Evolutionary conservation across 2,797 vertebrate species (phyloP), one percentile per base, ranked within the genome.

Genomic region (Aldrovandia affinis): DNA sequence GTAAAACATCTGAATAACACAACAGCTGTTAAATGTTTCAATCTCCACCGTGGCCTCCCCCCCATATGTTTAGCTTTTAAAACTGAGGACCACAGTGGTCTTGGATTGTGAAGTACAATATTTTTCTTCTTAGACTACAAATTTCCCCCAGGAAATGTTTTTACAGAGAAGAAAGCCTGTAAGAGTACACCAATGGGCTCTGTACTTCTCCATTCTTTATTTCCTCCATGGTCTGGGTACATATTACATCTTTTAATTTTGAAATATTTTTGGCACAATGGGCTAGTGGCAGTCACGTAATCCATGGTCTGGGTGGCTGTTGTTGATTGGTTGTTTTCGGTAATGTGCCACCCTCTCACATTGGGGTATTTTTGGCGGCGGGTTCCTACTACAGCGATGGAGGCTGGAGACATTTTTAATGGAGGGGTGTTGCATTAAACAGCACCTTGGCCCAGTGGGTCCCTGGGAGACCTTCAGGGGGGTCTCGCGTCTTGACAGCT

Each of bases 201-300:
- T 65, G 59, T 33, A 28, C 52, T 28, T 68, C 44, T 77, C 73
- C 18, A 33, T 83, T 68, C 44, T 47, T 70, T 73, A 75, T 50
- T n/a, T 75, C 70, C 70, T 70, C 63, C 28, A 18, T 36, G 20
- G 61, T 83, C 82, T 47, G 54, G 70, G 47, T 59, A 83, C 82
- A 77, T 77, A 77, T 57, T 83, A 77, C 55, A 77, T 83, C 65
- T 83, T 55, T 75, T 83, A 83, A 83, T 83, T 83, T 83, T 68
- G 82, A 83, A 57, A 57, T 57, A 42, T 30, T 12, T 47, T 57
- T 44, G 65, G 68, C 70, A 57, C 68, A 83, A 83, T 68, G 50
- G 68, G 82, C 68, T n/a, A 54, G 65, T 77, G 68, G 82, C 82
- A 15, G 1, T n/a, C 12, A 39, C 39, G 82, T 59, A 83, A 83